phyloP scores from a whole-genome alignment of 2,113 vertebrate species.

The Trochalopteron elliotii region DNA sequence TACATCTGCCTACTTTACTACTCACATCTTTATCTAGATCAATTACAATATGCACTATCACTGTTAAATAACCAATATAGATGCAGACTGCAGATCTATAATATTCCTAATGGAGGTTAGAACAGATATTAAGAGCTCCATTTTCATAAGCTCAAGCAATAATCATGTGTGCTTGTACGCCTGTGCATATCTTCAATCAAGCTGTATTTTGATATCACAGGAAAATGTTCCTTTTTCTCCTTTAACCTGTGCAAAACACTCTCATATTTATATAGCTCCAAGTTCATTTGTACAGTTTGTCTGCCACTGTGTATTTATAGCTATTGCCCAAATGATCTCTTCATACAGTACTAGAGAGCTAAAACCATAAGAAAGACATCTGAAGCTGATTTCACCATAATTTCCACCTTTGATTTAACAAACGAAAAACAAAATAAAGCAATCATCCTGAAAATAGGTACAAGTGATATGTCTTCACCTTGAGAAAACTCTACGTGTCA shows the following conservation, averaged over 20 bases:
- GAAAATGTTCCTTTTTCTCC: not conserved
- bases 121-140: slow-evolving; percentile 39
- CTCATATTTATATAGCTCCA: not conserved
- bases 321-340: not conserved
- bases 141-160: slow-evolving; percentile 40
- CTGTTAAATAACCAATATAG: slow-evolving; percentile 61
- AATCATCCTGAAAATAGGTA: not conserved
- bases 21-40: slow-evolving; percentile 40
- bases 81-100: slow-evolving; percentile 45
- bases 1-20: slow-evolving; percentile 4
- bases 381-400: not conserved
- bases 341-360: not conserved
- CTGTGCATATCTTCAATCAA: slow-evolving; percentile 30
- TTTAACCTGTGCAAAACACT: slow-evolving; percentile 38
- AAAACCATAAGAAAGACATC: not conserved
- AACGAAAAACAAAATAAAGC: not conserved
- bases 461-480: not conserved
- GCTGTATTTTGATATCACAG: not conserved
- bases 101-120: slow-evolving; percentile 49
- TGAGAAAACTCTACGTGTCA: not conserved
- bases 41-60: slow-evolving; percentile 37
- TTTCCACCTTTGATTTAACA: not conserved
- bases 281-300: not conserved
- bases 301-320: slow-evolving; percentile 56
- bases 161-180: not conserved